Percentiles rank a stretch among this genome's conserved stretches.
These are phyloP conservation scores for Entelurus aequoreus DNA, from an alignment of 2,113 vertebrate genomes.

Conservation along the genomic window DNA sequence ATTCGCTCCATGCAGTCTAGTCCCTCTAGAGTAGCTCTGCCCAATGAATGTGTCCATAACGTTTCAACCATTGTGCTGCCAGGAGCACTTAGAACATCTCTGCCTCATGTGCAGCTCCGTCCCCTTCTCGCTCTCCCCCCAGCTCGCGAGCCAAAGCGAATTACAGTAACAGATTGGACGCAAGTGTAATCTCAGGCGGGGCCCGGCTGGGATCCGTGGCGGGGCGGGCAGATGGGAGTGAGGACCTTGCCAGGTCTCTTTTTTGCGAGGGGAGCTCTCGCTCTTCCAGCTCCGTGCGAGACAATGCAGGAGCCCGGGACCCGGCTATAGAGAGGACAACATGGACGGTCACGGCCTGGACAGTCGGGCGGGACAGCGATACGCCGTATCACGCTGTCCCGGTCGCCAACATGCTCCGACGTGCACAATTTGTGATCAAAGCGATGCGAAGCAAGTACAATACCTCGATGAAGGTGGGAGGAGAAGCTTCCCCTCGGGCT, in stretches of 20 bases:
- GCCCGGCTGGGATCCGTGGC: constrained; percentile 52
- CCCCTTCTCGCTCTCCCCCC: constrained; percentile 52
- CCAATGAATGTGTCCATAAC: constrained; percentile 43
- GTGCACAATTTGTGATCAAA: constrained; percentile 4
- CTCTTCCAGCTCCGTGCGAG: constrained; percentile 52
- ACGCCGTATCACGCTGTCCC: background rate
- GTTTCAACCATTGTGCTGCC: constrained; percentile 54
- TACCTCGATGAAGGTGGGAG: constrained; percentile 15
- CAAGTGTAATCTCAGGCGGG: constrained; percentile 63
- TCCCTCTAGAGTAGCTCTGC: constrained; percentile 50
- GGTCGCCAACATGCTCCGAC: no score
- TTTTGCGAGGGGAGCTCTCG: constrained; percentile 47
- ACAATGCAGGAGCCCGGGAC: constrained; percentile 47
- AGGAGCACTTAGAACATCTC: constrained; percentile 55
- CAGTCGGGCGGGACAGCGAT: no score
- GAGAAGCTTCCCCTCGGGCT: constrained; percentile 2
- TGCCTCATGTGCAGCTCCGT: constrained; percentile 58
- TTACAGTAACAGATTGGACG: constrained; percentile 73
- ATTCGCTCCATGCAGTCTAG: constrained; percentile 42
- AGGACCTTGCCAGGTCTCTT: constrained; percentile 58
- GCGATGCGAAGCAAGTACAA: background rate
- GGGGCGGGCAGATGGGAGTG: constrained; percentile 58
- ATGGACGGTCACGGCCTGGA: constrained; percentile 26
- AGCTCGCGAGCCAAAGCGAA: constrained; percentile 66
- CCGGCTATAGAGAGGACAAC: background rate